Evolutionary conservation across 64 coral and sea anemone genomes (phyloP).

Genomic region (Montipora sp.): DNA sequence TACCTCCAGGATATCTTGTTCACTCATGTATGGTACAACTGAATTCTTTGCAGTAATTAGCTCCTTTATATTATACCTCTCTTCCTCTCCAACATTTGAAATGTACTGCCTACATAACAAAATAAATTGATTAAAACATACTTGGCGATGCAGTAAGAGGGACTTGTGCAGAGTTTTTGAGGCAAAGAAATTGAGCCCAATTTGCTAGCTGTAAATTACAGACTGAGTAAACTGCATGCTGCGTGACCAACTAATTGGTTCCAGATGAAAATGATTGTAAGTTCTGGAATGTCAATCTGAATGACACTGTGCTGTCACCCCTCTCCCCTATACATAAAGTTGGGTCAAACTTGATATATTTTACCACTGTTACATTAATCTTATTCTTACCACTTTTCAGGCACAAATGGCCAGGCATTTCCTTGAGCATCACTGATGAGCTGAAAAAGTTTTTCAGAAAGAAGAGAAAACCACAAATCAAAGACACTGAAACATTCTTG

Average conservation of each 20-base stretch:
- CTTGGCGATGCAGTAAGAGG: too few relatives aligned
- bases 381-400: slow-evolving; percentile 88
- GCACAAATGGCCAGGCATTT: slow-evolving; percentile 96
- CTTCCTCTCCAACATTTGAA: slow-evolving; percentile 71
- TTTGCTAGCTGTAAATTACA: too few relatives aligned
- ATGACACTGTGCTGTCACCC: too few relatives aligned
- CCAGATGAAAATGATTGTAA: too few relatives aligned
- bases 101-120: slow-evolving; percentile 80
- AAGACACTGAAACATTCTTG: slow-evolving; percentile 65
- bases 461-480: slow-evolving; percentile 69
- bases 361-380: not conserved
- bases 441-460: slow-evolving; percentile 58
- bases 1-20: slow-evolving; percentile 93
- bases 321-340: too few relatives aligned
- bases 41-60: slow-evolving; percentile 71
- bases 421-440: slow-evolving; percentile 71
- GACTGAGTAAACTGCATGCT: too few relatives aligned
- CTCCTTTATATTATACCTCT: slow-evolving; percentile 94
- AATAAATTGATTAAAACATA: not conserved
- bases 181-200: not conserved
- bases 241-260: too few relatives aligned
- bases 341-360: too few relatives aligned
- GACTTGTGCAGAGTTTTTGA: not conserved
- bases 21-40: slow-evolving; percentile 65
- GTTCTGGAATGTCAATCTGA: too few relatives aligned